phyloP scores from a whole-genome alignment of 2,113 vertebrate species.

The Varanus komodoensis region DNA sequence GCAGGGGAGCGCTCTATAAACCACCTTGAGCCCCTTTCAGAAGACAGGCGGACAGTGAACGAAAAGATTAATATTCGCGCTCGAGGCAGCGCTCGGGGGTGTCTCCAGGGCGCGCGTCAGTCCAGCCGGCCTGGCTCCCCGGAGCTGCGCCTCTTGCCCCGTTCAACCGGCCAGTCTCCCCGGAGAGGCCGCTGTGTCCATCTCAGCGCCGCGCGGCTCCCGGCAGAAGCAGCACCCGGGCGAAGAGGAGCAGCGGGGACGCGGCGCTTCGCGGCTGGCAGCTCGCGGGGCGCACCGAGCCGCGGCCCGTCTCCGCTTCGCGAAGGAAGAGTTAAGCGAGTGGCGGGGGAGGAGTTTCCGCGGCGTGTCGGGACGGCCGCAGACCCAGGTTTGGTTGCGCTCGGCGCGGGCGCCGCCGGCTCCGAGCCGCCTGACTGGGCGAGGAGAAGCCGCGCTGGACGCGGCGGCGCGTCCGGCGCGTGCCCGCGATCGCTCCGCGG shows the following conservation, averaged over 20 bases:
- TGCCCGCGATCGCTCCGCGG: not conserved
- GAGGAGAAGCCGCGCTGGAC: not conserved
- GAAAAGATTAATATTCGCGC: not conserved
- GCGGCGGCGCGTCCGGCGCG: too few relatives aligned
- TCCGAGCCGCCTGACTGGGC: not conserved
- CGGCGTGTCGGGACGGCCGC: slow-evolving; percentile 56
- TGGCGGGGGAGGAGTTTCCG: slow-evolving; percentile 57
- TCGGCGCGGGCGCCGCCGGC: slow-evolving; percentile 20
- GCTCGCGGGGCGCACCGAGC: not conserved
- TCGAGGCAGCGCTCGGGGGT: not conserved
- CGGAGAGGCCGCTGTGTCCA: not conserved
- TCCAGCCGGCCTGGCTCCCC: not conserved
- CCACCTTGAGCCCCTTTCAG: too few relatives aligned
- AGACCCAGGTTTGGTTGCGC: slow-evolving; percentile 61
- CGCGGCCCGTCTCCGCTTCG: not conserved
- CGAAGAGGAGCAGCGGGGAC: not conserved
- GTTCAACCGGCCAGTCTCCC: not conserved
- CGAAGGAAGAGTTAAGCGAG: slow-evolving; percentile 66
- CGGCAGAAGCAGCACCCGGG: not conserved
- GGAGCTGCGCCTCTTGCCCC: not conserved
- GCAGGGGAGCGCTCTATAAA: too few relatives aligned
- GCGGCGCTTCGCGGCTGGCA: not conserved
- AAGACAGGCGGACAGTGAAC: too few relatives aligned
- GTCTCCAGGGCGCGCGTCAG: too few relatives aligned
- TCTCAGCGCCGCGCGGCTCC: not conserved